Conservation (phyloP, 2,797 vertebrate genomes). For the Chrosomus eos region DNA sequence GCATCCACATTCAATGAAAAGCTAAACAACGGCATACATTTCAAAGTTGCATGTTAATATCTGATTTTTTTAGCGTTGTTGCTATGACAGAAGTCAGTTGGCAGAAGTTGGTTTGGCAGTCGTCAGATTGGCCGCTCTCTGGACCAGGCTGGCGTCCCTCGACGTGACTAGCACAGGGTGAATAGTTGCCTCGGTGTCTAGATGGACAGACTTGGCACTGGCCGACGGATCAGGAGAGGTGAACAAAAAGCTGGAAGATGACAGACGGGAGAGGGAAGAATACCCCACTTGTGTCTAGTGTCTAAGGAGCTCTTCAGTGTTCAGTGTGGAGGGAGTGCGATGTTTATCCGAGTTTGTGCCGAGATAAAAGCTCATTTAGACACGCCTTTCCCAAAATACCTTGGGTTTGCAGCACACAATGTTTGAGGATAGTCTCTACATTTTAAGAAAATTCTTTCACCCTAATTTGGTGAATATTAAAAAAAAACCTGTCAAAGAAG, state of each 20-base stretch:
- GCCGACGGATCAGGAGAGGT: slow-evolving; percentile 53
- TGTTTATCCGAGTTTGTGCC: slow-evolving; percentile 48
- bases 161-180: slow-evolving; percentile 48
- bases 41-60: slow-evolving; percentile 18
- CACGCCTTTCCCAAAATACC: slow-evolving; percentile 45
- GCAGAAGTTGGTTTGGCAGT: slow-evolving; percentile 23
- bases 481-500: slow-evolving; percentile 1
- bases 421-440: slow-evolving; percentile 26
- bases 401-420: slow-evolving; percentile 19
- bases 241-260: slow-evolving; percentile 56
- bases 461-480: neutral
- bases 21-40: neutral
- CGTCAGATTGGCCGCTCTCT: slow-evolving; percentile 30
- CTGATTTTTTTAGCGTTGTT: slow-evolving; percentile 29
- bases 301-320: slow-evolving; percentile 52
- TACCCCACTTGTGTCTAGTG: slow-evolving; percentile 61
- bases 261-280: slow-evolving; percentile 54
- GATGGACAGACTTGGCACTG: slow-evolving; percentile 58
- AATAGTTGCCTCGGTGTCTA: slow-evolving; percentile 49
- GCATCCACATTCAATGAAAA: neutral
- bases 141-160: slow-evolving; percentile 20
- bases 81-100: slow-evolving; percentile 37
- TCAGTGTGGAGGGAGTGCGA: slow-evolving; percentile 28
- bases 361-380: slow-evolving; percentile 39
- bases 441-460: slow-evolving; percentile 13